A percentile compares a stretch with the other conserved stretches of the same genome.
phyloP scores from a whole-genome alignment of 2,113 vertebrate genomes.

The Telmatochromis sp. region DNA sequence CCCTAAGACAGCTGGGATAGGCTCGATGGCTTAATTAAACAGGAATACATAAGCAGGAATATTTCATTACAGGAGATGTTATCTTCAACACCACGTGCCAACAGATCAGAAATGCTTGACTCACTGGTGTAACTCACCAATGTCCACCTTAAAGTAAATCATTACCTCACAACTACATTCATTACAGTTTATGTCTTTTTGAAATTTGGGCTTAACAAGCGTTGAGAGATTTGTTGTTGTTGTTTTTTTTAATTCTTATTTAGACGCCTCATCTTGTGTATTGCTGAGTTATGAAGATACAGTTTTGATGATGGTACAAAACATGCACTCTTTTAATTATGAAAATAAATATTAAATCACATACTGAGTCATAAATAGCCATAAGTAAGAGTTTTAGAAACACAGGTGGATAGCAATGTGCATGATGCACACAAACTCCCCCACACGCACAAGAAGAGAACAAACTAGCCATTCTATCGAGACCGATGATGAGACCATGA shows the following conservation, averaged over 20 bases:
- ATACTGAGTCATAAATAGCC: background rate
- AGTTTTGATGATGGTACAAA: background rate
- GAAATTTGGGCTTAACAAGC: background rate
- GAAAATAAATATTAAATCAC: background rate
- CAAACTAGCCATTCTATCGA: background rate
- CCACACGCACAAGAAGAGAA: background rate
- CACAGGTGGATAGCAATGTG: background rate
- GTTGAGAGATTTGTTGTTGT: background rate
- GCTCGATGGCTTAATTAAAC: background rate
- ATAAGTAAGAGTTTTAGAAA: background rate
- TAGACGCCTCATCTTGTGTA: background rate
- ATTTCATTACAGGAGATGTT: background rate
- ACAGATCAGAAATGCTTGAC: background rate
- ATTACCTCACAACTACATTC: background rate
- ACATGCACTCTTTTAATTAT: background rate
- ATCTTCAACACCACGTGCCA: background rate
- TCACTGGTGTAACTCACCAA: background rate
- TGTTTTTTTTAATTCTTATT: accelerated
- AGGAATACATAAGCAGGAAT: background rate
- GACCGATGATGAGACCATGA: background rate
- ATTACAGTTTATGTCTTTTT: background rate
- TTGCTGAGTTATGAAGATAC: background rate
- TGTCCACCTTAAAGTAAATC: background rate
- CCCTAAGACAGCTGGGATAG: background rate
- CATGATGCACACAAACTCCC: background rate